A percentile compares a stretch with the other conserved stretches of the same genome.
These are phyloP conservation scores for Corythornis cristatus DNA, from an alignment of 2,113 vertebrate species.

Conservation along the genomic window DNA sequence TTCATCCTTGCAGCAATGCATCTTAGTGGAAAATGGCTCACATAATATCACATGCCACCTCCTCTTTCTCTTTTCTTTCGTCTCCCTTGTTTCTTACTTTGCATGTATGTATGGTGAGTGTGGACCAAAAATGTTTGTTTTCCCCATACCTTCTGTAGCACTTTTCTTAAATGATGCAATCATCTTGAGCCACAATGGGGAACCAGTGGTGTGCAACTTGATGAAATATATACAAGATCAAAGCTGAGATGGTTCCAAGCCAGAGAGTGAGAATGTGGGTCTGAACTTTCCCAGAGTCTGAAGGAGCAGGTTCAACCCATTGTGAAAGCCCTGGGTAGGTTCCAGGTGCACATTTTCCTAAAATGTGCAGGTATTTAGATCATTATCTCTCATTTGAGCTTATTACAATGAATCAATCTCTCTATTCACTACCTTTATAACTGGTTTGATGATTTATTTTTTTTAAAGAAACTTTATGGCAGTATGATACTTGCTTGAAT, in stretches of 20 bases:
- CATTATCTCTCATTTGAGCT: conserved; percentile 51
- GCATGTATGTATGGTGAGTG: background rate
- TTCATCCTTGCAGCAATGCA: background rate
- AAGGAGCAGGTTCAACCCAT: conserved; percentile 45
- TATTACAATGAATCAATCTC: conserved; percentile 21
- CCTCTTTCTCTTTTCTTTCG: background rate
- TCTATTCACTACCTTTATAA: conserved; percentile 6
- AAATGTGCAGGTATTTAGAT: conserved; percentile 56
- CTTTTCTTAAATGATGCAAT: background rate
- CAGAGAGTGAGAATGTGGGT: conserved; percentile 30
- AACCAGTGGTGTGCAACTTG: background rate
- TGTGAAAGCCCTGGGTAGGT: conserved; percentile 24
- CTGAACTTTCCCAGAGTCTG: conserved; percentile 57
- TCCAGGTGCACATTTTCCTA: conserved; percentile 55
- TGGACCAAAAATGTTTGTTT: background rate
- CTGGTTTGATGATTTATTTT: background rate
- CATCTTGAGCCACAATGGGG: background rate
- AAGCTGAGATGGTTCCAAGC: conserved; percentile 51
- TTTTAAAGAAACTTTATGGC: background rate
- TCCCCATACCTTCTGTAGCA: background rate
- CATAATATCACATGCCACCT: background rate
- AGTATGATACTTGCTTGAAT: conserved; percentile 15
- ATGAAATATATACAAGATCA: conserved; percentile 44
- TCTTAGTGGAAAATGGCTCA: background rate
- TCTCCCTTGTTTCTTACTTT: background rate